Evolutionary conservation across 1,140 invertebrate species (phyloP), one percentile per base, ranked within the genome.

Genomic region (Periplaneta americana): DNA sequence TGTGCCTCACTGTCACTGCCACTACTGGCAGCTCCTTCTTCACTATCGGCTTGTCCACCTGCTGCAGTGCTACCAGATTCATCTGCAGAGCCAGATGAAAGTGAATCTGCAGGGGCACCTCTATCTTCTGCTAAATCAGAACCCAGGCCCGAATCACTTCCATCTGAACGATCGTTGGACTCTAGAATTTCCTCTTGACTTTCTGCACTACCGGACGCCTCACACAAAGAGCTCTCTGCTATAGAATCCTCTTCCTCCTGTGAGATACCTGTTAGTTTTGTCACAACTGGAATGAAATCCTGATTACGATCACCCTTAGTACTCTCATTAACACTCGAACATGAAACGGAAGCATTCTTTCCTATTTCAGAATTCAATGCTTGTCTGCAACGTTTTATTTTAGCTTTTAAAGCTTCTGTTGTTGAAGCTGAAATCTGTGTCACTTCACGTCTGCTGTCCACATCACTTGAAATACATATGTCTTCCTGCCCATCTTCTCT

Each of bases 71-170:
- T 86, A 15, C 87, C 85, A 84, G 88, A 82, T 81, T 89, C 88
- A 82, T 89, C 89, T 78, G 84, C 83, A 34, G 88, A 87, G 33
- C 87, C 87, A 82, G 80, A 74, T n/a, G 80, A 80, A 33, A 80
- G 35, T 35, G 80, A 80, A 66, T 80, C 80, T 18, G 34, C 39
- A 8, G 37, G 66, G 36, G 34, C 66, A 75, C 66, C 31, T 33
- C 79, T 80, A 8, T 81, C 80, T 33, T 92, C 91, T 35, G 89
- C 89, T 37, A 91, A 89, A 86, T 94, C 93, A 36, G 90, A 91
- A 1, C 93, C 94, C 34, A 96, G 85, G 0, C 95, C 95, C 2
- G 94, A 96, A 87, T 96, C 95, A 75, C 95, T 96, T 6, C 94
- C 94, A 86, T 96, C 95, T 11, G 93, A 95, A 80, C 94, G 87